A percentile compares a stretch with the other conserved stretches of the same genome.
Evolutionary conservation across 2,797 vertebrate genomes (phyloP).

Genomic region (Intellagama lesueurii): DNA sequence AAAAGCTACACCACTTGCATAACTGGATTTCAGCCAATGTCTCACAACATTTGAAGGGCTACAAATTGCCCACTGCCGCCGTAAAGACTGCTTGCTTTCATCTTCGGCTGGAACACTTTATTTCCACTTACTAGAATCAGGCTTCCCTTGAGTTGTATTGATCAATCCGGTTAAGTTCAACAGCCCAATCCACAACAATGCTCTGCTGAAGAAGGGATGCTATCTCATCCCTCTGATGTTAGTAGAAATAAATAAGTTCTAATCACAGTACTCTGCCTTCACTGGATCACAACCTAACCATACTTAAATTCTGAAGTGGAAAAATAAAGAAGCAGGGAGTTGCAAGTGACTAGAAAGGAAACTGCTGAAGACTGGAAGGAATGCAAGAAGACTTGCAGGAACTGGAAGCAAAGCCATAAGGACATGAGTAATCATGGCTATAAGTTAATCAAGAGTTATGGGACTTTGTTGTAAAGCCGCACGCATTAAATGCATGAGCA

Average conservation of each 20-base stretch:
- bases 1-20: no score
- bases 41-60: background rate
- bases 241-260: background rate
- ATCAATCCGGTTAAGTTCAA: background rate
- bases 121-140: background rate
- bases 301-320: background rate
- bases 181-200: background rate
- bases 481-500: conserved; percentile 19
- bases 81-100: background rate
- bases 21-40: no score
- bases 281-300: background rate
- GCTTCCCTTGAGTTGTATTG: background rate
- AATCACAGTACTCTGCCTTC: background rate
- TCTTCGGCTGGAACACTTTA: background rate
- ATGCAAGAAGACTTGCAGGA: background rate
- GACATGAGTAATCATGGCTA: conserved; percentile 16
- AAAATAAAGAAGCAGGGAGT: background rate
- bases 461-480: conserved; percentile 22
- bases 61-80: no score
- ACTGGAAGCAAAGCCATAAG: background rate
- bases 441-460: conserved; percentile 34
- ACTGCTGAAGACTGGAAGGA: background rate
- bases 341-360: background rate
- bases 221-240: background rate
- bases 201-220: background rate